A percentile compares a stretch with the other conserved stretches of the same genome.
Conservation (phyloP, 1,140 invertebrate genomes). For the Pseudobourletiella spinata region DNA sequence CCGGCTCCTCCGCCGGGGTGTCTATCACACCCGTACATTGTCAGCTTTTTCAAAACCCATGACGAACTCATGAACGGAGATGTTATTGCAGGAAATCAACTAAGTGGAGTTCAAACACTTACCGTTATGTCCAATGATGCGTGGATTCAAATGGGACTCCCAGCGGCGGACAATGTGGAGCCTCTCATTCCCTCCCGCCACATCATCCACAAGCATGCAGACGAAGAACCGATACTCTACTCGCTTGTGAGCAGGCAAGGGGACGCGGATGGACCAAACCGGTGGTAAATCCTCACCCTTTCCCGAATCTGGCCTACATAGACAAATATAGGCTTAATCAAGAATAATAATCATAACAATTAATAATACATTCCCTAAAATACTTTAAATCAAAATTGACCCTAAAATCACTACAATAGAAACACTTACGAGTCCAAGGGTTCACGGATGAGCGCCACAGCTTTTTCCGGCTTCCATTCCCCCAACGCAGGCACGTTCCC, state of each 20-base stretch:
- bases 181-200: conserved; percentile 39
- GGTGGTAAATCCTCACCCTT: not conserved
- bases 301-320: not conserved
- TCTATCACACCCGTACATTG: not conserved
- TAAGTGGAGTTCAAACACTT: no score
- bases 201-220: conserved; percentile 48
- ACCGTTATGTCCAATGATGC: conserved; percentile 44
- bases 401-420: not conserved
- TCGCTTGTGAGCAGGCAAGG: conserved; percentile 53
- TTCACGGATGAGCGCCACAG: conserved; percentile 36
- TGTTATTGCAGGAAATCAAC: no score
- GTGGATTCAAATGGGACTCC: conserved; percentile 70
- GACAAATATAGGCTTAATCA: not conserved
- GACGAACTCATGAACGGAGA: no score
- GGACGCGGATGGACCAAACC: conserved; percentile 39
- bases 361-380: not conserved
- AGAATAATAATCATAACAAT: not conserved
- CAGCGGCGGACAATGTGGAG: conserved; percentile 60
- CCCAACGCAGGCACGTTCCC: conserved; percentile 46
- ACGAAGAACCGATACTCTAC: conserved; percentile 72
- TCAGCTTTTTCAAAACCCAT: not conserved
- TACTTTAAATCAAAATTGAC: not conserved
- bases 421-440: conserved; percentile 15
- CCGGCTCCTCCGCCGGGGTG: not conserved
- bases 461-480: conserved; percentile 44